A percentile compares a stretch with the other conserved stretches of the same genome.
These are phyloP conservation scores for Argyra leucocephala DNA, from an alignment of 2,888 invertebrate genomes.

Conservation along the genomic window DNA sequence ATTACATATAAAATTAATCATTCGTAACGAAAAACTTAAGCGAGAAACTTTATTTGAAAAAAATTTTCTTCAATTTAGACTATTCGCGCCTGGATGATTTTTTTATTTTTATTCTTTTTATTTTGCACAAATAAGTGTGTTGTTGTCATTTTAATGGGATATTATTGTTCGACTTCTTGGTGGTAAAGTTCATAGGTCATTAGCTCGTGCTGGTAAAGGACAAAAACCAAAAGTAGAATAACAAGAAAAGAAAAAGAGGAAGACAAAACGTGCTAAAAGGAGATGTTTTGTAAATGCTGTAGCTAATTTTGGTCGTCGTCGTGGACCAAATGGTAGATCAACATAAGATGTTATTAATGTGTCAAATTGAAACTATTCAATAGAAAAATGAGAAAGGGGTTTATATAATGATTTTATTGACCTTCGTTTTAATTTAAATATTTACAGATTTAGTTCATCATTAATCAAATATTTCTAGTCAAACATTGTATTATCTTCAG, in stretches of 20 bases:
- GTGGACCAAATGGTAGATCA: conserved; percentile 93
- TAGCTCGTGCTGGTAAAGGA: conserved; percentile 99
- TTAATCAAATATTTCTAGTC: too few species aligned
- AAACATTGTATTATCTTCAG: too few species aligned
- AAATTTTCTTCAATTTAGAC: neutral
- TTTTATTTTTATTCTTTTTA: too few species aligned
- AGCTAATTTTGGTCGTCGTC: conserved; percentile 85
- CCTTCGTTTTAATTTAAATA: too few species aligned
- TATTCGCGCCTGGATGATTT: too few species aligned
- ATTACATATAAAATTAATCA: too few species aligned
- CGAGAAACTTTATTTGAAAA: neutral
- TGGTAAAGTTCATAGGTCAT: conserved; percentile 99
- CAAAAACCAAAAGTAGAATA: conserved; percentile 99
- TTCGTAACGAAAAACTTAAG: neutral
- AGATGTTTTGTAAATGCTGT: conserved; percentile 95
- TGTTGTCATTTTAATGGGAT: conserved; percentile 63
- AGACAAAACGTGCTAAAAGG: conserved; percentile 96
- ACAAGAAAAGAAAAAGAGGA: conserved; percentile 98
- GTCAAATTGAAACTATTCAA: too few species aligned
- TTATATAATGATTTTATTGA: too few species aligned
- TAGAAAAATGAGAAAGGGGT: too few species aligned
- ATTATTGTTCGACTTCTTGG: conserved; percentile 75
- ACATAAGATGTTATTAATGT: conserved; percentile 43
- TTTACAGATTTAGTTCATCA: too few species aligned
- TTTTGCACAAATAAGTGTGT: conserved; percentile 52